Percentiles rank a stretch among this genome's conserved stretches.
Conservation (phyloP, 2,113 vertebrate species). For the Heptranchias perlo region DNA sequence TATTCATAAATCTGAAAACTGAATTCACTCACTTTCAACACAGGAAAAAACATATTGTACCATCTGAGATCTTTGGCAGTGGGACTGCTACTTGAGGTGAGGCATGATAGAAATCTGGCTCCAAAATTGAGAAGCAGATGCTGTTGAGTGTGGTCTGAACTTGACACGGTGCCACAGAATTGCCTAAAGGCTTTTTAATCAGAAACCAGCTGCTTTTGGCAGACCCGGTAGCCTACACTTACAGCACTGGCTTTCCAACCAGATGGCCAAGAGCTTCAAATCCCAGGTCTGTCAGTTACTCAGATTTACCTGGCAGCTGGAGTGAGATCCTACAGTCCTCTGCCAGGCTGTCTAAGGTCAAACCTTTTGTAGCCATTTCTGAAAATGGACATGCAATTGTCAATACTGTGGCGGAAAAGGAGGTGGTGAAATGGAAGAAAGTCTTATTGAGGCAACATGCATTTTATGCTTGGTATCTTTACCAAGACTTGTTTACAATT, state of each 20-base stretch:
- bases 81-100: background rate
- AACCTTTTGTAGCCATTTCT: background rate
- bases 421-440: background rate
- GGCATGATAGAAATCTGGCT: constrained; percentile 19
- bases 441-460: background rate
- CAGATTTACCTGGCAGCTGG: background rate
- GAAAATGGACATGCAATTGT: background rate
- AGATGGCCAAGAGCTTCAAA: background rate
- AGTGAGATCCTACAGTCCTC: background rate
- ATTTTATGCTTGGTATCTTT: background rate
- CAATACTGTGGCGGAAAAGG: background rate
- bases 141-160: background rate
- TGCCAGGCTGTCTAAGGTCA: background rate
- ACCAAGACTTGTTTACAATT: background rate
- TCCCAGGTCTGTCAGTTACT: constrained; percentile 23
- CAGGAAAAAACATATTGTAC: background rate
- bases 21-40: background rate
- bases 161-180: constrained; percentile 22
- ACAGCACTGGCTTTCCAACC: background rate
- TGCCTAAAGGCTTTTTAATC: constrained; percentile 26
- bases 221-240: background rate
- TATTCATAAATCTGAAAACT: background rate
- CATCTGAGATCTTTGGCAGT: background rate
- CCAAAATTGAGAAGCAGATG: constrained; percentile 9
- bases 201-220: constrained; percentile 23